A percentile compares a stretch with the other conserved stretches of the same genome.
phyloP scores from a whole-genome alignment of 2,113 vertebrate species.

The Typhlomys cinereus region DNA sequence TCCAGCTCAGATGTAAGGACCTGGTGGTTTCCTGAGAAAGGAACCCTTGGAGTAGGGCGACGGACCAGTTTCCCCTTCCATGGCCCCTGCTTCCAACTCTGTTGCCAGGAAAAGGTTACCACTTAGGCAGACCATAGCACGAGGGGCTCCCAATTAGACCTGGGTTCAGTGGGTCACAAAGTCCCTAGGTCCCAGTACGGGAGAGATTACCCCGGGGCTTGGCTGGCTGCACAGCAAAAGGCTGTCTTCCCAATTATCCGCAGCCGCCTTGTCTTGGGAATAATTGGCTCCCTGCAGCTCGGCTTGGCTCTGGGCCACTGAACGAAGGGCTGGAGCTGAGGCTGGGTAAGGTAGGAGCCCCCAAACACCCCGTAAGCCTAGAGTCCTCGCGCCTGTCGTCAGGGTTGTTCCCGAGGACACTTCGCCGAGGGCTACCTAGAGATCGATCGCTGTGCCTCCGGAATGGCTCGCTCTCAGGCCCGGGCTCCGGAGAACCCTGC shows the following conservation, averaged over 20 bases:
- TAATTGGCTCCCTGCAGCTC: conserved; percentile 82
- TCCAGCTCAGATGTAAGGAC: neutral
- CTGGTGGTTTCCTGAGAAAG: neutral
- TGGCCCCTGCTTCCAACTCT: neutral
- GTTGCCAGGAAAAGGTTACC: neutral
- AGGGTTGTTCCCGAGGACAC: neutral
- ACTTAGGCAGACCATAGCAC: neutral
- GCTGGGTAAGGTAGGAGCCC: neutral
- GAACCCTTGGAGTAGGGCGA: neutral
- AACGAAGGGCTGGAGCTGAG: neutral
- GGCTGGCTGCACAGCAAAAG: conserved; percentile 59
- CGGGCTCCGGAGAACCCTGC: neutral
- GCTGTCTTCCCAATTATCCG: conserved; percentile 81
- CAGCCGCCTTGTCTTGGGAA: conserved; percentile 72
- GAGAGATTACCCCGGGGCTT: neutral
- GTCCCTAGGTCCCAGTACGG: neutral
- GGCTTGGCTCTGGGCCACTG: conserved; percentile 44
- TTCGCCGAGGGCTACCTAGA: neutral
- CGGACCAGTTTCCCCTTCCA: neutral
- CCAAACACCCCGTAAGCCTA: neutral
- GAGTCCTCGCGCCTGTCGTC: neutral
- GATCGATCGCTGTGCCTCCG: neutral
- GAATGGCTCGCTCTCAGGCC: neutral
- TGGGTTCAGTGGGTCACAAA: neutral
- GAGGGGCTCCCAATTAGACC: neutral